Percentiles rank a stretch among this genome's conserved stretches.
Conservation (phyloP, 2,113 vertebrate species). For the Chionodraco myersi region DNA sequence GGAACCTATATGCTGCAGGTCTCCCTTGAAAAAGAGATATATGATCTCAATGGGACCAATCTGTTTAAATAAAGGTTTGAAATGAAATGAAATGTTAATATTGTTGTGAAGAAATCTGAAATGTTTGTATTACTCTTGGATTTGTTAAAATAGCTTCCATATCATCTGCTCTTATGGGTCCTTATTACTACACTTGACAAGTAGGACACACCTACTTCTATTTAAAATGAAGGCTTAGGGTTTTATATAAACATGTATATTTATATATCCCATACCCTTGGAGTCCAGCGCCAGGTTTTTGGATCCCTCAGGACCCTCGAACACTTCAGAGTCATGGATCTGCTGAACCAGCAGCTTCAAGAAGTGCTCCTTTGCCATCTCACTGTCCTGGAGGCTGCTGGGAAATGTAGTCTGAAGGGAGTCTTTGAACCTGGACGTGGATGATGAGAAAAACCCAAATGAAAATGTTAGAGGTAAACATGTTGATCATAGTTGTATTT, state of each 20-base stretch:
- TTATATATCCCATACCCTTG: conserved; percentile 61
- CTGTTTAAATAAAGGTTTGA: no score
- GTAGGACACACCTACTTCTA: no score
- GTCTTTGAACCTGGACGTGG: conserved; percentile 60
- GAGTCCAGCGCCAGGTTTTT: conserved; percentile 80
- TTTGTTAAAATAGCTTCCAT: no score
- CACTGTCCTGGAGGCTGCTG: conserved; percentile 35
- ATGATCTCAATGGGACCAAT: no score
- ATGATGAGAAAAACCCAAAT: neutral
- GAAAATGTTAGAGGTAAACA: neutral
- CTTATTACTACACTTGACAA: no score
- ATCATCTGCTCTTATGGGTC: no score
- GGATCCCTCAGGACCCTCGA: conserved; percentile 76
- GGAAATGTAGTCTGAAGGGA: neutral
- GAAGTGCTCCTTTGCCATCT: conserved; percentile 64
- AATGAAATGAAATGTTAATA: no score
- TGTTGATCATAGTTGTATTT: neutral
- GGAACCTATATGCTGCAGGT: no score
- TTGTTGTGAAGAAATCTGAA: no score
- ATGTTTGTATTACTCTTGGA: no score
- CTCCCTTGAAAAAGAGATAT: no score
- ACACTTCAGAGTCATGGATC: conserved; percentile 75
- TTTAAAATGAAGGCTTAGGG: neutral
- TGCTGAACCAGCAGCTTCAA: conserved; percentile 75
- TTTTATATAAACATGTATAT: neutral